phyloP scores from a whole-genome alignment of 2,797 vertebrate genomes.

The Takifugu rubripes region DNA sequence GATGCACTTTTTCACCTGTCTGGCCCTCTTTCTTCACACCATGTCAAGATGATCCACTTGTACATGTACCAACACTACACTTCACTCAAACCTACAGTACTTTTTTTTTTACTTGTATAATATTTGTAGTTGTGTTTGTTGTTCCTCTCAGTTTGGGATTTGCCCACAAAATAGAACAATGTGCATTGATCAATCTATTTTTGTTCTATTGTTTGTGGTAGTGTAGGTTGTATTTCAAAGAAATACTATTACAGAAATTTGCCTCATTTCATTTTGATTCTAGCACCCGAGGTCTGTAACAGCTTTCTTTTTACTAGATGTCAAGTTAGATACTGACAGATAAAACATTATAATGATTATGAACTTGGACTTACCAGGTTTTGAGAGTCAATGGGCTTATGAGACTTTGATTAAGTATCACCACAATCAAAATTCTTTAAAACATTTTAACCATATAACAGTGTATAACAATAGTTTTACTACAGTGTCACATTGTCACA shows the following conservation, averaged over 20 bases:
- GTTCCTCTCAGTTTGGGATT: constrained; percentile 1
- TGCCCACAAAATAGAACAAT: too few relatives aligned
- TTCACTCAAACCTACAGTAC: too few relatives aligned
- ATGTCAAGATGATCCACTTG: too few relatives aligned
- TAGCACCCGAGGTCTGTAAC: background rate
- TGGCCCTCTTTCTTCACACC: too few relatives aligned
- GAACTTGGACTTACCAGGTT: constrained; percentile 3
- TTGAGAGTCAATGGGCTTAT: constrained; percentile 23
- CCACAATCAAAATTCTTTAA: constrained; percentile 10
- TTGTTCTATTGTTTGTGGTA: too few relatives aligned
- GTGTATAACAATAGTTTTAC: constrained; percentile 14
- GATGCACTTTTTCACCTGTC: too few relatives aligned
- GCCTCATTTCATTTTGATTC: background rate
- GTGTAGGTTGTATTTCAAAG: too few relatives aligned
- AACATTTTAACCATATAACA: constrained; percentile 12
- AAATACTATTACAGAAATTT: too few relatives aligned
- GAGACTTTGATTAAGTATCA: constrained; percentile 7
- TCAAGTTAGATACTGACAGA: background rate
- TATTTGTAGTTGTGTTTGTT: background rate
- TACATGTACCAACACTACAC: too few relatives aligned
- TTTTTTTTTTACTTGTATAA: too few relatives aligned
- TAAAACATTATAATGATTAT: constrained; percentile 2
- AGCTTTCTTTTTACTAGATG: background rate
- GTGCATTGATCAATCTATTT: too few relatives aligned
- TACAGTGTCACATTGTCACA: constrained; percentile 14